Evolutionary conservation across 2,888 invertebrate genomes (phyloP).

Genomic region (Creontiades dilutus): DNA sequence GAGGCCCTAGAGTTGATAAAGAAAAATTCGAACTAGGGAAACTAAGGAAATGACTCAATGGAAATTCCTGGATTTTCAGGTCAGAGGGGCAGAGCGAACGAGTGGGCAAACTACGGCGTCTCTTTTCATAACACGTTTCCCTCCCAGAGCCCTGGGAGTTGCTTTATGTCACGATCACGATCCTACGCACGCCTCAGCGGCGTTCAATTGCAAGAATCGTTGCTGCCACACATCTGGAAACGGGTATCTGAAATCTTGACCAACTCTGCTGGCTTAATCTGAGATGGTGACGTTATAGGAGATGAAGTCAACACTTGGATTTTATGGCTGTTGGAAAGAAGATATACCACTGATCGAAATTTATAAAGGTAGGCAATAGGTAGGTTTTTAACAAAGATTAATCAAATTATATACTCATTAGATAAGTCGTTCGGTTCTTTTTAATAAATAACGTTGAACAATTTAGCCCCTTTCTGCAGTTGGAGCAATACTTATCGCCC

Average conservation of each 20-base stretch:
- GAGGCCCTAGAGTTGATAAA: too few species aligned
- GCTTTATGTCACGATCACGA: conserved; percentile 33
- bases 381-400: too few species aligned
- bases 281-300: too few species aligned
- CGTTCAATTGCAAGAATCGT: conserved; percentile 1
- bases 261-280: neutral
- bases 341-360: too few species aligned
- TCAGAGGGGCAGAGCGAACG: conserved; percentile 6
- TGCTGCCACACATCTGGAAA: neutral
- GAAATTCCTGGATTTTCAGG: conserved; percentile 16
- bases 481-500: too few species aligned
- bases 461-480: too few species aligned
- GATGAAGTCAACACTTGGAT: too few species aligned
- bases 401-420: too few species aligned
- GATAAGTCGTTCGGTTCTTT: too few species aligned
- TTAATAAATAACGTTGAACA: too few species aligned
- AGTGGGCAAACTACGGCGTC: neutral
- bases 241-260: neutral
- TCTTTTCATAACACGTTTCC: conserved; percentile 27
- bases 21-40: neutral
- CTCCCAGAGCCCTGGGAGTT: neutral
- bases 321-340: too few species aligned
- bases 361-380: too few species aligned
- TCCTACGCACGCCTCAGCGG: conserved; percentile 20
- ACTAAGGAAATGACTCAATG: conserved; percentile 15